These are phyloP conservation scores for Moxostoma hubbsi DNA, from an alignment of 2,797 vertebrate species.

Conservation along the genomic window DNA sequence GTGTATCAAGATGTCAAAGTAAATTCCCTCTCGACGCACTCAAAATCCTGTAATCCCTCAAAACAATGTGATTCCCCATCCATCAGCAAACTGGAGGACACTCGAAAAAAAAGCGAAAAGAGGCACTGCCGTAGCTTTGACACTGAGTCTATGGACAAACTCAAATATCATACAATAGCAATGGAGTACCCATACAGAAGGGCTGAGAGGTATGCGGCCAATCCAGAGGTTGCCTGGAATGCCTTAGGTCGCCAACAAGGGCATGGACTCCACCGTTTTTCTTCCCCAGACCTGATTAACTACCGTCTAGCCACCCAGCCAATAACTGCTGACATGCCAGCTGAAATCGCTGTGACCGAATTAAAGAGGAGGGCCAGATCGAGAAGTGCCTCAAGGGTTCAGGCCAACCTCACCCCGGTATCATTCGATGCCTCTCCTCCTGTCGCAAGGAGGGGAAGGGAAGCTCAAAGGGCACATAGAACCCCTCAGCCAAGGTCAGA, in stretches of 20 bases:
- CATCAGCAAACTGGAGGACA: slow-evolving; percentile 79
- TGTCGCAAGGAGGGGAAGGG: slow-evolving; percentile 82
- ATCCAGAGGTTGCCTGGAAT: slow-evolving; percentile 79
- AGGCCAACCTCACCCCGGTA: slow-evolving; percentile 82
- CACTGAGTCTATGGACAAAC: slow-evolving; percentile 85
- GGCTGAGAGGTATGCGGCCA: slow-evolving; percentile 73
- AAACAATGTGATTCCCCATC: slow-evolving; percentile 86
- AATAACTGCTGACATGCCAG: slow-evolving; percentile 69
- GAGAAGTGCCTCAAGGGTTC: slow-evolving; percentile 88
- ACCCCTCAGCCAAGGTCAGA: slow-evolving; percentile 79
- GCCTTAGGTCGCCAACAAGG: slow-evolving; percentile 77
- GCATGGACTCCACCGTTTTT: slow-evolving; percentile 75
- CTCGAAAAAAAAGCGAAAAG: slow-evolving; percentile 84
- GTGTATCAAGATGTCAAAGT: slow-evolving; percentile 92
- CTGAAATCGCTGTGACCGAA: slow-evolving; percentile 74
- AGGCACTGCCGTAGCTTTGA: slow-evolving; percentile 91
- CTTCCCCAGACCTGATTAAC: slow-evolving; percentile 79
- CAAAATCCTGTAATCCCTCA: slow-evolving; percentile 74
- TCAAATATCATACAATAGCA: slow-evolving; percentile 68
- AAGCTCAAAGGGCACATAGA: slow-evolving; percentile 76
- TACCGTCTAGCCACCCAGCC: slow-evolving; percentile 74
- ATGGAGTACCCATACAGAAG: slow-evolving; percentile 82
- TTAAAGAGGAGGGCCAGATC: slow-evolving; percentile 87
- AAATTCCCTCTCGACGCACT: slow-evolving; percentile 79
- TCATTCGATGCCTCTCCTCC: slow-evolving; percentile 77